A percentile compares a stretch with the other conserved stretches of the same genome.
These are phyloP conservation scores for Tetramorium bicarinatum DNA, from an alignment of 2,888 invertebrate genomes.

Conservation along the genomic window DNA sequence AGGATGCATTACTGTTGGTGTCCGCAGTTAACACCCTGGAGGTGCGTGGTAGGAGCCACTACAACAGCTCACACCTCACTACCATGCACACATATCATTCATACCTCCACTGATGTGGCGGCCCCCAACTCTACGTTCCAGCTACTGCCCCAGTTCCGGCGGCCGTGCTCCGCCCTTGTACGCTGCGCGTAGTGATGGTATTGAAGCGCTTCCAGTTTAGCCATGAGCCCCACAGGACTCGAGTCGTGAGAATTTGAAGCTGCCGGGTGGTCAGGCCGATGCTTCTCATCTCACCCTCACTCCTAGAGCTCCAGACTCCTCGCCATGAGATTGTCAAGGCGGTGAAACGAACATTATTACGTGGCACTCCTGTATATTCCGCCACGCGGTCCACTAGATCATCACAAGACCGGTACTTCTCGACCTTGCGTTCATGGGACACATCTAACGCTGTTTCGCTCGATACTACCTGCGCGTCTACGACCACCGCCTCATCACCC, in stretches of 20 bases:
- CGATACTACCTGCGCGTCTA: no score
- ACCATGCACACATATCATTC: no score
- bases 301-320: not conserved
- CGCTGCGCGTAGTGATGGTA: not conserved
- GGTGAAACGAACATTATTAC: constrained; percentile 11
- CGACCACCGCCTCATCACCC: not conserved
- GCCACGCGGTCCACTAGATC: constrained; percentile 7
- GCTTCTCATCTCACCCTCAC: not conserved
- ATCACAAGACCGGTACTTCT: not conserved
- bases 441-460: no score
- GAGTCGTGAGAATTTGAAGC: not conserved
- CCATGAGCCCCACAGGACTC: constrained; percentile 24
- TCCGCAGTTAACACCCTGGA: no score
- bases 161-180: no score
- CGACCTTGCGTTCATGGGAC: not conserved
- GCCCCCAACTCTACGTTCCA: no score
- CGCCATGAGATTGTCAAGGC: constrained; percentile 1
- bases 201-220: not conserved
- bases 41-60: no score
- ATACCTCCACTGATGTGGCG: no score
- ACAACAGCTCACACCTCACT: no score
- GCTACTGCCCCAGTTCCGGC: no score
- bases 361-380: not conserved
- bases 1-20: no score
- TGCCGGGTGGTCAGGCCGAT: not conserved